These are phyloP conservation scores for Cephus sareptanus DNA, from an alignment of 2,888 invertebrate species.

Conservation along the genomic window DNA sequence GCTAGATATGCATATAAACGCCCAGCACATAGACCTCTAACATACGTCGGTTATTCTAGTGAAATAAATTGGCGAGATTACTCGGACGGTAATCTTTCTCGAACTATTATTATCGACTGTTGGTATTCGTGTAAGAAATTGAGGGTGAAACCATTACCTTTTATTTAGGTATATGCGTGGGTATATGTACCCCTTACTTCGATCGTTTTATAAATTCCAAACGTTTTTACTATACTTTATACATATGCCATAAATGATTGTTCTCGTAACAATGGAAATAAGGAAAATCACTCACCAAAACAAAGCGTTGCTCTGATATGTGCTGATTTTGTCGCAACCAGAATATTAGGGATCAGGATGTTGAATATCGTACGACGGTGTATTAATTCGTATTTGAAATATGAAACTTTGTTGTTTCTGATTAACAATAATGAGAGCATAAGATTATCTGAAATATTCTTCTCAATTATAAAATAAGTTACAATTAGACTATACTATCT, in stretches of 20 bases:
- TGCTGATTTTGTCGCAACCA: background rate
- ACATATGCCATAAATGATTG: background rate
- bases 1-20: background rate
- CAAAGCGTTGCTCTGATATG: background rate
- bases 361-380: too few relatives aligned
- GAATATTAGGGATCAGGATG: background rate
- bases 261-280: background rate
- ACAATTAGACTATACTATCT: too few relatives aligned
- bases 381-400: background rate
- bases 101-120: background rate
- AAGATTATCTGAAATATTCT: too few relatives aligned
- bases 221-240: background rate
- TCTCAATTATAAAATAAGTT: too few relatives aligned
- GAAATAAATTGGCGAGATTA: background rate
- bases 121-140: background rate
- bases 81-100: background rate
- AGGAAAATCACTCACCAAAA: background rate
- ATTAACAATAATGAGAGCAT: background rate
- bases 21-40: too few relatives aligned
- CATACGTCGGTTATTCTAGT: background rate
- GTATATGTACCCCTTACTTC: too few relatives aligned
- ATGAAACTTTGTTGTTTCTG: background rate
- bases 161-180: too few relatives aligned
- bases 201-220: too few relatives aligned
- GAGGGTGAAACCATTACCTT: background rate